These are phyloP conservation scores for Kryptolebias ocellatus DNA, from an alignment of 2,797 vertebrate species.

Conservation along the genomic window DNA sequence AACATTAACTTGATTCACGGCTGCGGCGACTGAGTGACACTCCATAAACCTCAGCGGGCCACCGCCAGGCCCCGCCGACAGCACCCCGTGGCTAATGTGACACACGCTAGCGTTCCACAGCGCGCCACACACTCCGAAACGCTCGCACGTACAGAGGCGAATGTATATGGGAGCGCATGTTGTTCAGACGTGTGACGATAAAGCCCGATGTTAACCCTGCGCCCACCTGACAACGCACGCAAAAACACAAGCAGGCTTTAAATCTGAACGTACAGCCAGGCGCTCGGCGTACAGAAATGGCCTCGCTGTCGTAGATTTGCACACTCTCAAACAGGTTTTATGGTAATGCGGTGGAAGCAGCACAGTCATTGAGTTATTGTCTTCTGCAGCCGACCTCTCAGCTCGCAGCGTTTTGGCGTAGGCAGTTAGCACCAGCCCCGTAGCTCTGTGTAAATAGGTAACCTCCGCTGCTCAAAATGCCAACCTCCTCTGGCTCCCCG, in stretches of 20 bases:
- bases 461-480: constrained; percentile 72
- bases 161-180: constrained; percentile 19
- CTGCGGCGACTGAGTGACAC: constrained; percentile 80
- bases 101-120: constrained; percentile 59
- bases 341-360: constrained; percentile 59
- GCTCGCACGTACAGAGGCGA: constrained; percentile 15
- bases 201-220: constrained; percentile 31
- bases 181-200: constrained; percentile 7
- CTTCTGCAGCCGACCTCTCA: constrained; percentile 60
- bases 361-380: constrained; percentile 64
- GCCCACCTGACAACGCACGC: constrained; percentile 43
- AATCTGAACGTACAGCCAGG: constrained; percentile 20
- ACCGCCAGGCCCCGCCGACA: constrained; percentile 67
- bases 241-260: constrained; percentile 29
- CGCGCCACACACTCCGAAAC: constrained; percentile 19
- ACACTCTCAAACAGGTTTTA: constrained; percentile 42
- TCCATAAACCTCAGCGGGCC: constrained; percentile 82
- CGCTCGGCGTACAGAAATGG: constrained; percentile 18
- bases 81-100: constrained; percentile 80
- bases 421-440: constrained; percentile 61
- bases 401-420: constrained; percentile 58
- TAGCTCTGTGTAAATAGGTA: constrained; percentile 67
- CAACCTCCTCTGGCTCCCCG: constrained; percentile 65
- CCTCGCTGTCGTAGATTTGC: constrained; percentile 15
- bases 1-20: constrained; percentile 84